phyloP scores from a whole-genome alignment of 2,888 invertebrate genomes.

The Xestia xanthographa region DNA sequence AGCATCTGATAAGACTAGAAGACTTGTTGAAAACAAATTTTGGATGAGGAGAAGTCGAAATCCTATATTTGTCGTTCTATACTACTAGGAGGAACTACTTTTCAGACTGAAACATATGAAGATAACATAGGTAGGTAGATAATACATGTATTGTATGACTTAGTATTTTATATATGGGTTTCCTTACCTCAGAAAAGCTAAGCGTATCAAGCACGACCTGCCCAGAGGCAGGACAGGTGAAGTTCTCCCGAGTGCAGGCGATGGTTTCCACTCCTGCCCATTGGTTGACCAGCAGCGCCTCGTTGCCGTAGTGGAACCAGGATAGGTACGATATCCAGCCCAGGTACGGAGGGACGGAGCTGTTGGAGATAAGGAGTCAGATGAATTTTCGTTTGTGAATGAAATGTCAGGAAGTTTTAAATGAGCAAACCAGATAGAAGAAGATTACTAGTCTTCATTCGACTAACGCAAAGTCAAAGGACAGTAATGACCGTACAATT shows the following conservation, averaged over 20 bases:
- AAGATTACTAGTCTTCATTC: background rate
- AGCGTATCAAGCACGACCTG: slow-evolving; percentile 94
- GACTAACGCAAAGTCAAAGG: background rate
- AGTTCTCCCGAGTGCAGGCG: slow-evolving; percentile 93
- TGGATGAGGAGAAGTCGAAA: background rate
- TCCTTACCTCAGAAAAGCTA: slow-evolving; percentile 93
- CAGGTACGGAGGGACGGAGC: slow-evolving; percentile 96
- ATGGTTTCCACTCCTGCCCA: slow-evolving; percentile 95
- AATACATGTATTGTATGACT: too few species aligned
- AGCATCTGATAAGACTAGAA: too few species aligned
- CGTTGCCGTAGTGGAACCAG: slow-evolving; percentile 98
- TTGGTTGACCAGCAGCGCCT: slow-evolving; percentile 96
- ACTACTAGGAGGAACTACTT: too few species aligned
- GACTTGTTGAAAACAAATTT: background rate
- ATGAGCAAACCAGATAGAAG: background rate
- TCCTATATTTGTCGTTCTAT: background rate
- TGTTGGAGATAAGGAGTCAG: slow-evolving; percentile 72
- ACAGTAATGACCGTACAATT: background rate
- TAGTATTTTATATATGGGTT: background rate
- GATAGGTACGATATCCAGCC: slow-evolving; percentile 97
- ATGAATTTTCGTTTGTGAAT: background rate
- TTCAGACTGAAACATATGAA: too few species aligned
- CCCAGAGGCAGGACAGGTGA: slow-evolving; percentile 95
- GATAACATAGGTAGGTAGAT: too few species aligned
- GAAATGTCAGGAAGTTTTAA: background rate